These are phyloP conservation scores for Frieseomelitta varia DNA, from an alignment of 1,140 invertebrate genomes.

Conservation along the genomic window DNA sequence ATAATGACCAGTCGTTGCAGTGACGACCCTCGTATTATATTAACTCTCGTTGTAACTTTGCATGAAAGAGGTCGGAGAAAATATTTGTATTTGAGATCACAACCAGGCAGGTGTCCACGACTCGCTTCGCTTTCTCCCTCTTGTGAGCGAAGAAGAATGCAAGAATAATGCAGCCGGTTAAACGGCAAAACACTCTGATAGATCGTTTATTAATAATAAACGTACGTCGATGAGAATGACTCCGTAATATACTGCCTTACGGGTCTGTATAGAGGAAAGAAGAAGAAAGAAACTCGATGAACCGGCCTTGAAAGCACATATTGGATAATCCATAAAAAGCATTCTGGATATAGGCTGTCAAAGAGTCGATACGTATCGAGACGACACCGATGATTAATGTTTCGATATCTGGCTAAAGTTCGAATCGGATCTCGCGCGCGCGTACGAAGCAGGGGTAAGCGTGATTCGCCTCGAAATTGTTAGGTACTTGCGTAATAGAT, in stretches of 20 bases:
- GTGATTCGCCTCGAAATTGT: constrained; percentile 27
- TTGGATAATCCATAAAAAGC: constrained; percentile 31
- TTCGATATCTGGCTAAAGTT: not conserved
- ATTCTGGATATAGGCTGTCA: constrained; percentile 13
- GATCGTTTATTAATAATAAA: constrained; percentile 25
- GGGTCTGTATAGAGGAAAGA: not conserved
- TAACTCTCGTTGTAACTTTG: constrained; percentile 25
- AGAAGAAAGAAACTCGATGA: not conserved
- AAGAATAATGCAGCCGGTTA: not conserved
- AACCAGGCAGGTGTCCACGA: constrained; percentile 18
- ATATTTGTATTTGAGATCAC: constrained; percentile 38
- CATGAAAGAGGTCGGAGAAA: not conserved
- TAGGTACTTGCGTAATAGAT: constrained; percentile 44
- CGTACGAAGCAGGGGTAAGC: not conserved
- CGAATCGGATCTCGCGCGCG: not conserved
- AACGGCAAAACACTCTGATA: not conserved
- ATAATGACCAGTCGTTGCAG: constrained; percentile 63
- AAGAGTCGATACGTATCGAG: constrained; percentile 36
- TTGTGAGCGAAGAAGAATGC: not conserved
- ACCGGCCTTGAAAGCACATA: not conserved
- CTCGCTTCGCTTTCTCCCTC: not conserved
- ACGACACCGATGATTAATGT: constrained; percentile 48
- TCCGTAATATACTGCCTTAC: too few species aligned
- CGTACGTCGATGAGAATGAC: not conserved
- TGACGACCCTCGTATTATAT: constrained; percentile 14